Evolutionary conservation across 2,888 invertebrate genomes (phyloP), one percentile per base, ranked within the genome.

Genomic region (Chymomyza amoena): DNA sequence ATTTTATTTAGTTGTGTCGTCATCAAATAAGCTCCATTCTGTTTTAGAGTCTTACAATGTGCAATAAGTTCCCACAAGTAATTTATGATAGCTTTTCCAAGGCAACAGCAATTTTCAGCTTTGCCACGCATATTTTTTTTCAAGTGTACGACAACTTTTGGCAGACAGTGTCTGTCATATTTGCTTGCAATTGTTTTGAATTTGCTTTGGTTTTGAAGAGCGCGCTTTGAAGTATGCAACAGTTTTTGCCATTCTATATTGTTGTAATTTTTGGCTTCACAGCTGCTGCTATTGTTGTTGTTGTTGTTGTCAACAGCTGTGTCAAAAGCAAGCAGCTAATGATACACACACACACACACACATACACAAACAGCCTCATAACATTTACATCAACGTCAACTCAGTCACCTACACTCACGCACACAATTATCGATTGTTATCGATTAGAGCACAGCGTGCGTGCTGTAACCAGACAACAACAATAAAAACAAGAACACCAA

Each of bases 231-330:
- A 28, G 57, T 20, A 20, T 57, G 28, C 20, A 45, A 45, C 39
- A 45, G 39, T 45, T 45, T 32, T 45, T 45, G 39, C 13, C 10
- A 45, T 13, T 45, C 13, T 45, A 13, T 54, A 36, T 28, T n/a
- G 13, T 45, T 13, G 39, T 45, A 45, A n/a, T 25, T 64, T 54
- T n/a, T n/a, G n/a, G 20, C 18, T 18, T 3, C n/a, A 18, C 16
- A 15, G 16, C 25, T 61, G 9, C 56, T 56, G 52, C 20, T 54
- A n/a, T 50, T 57, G 56, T 63, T 36, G 62, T 61, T 59, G 50
- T 57, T 64, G 70, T 50, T 39, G 63, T 64, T 61, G 39, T 45
- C 39, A 45, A 45, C 39, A 45, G 39, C 39, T 45, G 39, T 45
- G 39, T 13, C 13, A 45, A 32, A 32, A 2, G 1, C 32, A 32